Evolutionary conservation across 2,797 vertebrate genomes (phyloP).

Genomic region (Syngnathus acus): DNA sequence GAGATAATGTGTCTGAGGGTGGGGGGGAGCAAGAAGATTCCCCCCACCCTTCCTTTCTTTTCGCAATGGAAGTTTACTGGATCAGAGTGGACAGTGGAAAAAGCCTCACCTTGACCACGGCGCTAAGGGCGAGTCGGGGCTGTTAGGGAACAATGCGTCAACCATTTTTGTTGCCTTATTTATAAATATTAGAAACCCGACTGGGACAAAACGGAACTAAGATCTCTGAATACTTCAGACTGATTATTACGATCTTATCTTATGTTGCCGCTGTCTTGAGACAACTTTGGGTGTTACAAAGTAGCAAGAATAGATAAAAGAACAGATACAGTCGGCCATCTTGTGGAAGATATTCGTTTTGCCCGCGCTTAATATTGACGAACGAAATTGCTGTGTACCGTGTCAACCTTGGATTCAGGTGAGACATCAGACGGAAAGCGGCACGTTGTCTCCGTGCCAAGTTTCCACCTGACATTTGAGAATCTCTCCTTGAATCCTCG

Average conservation of each 20-base stretch:
- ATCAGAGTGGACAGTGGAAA: conserved; percentile 56
- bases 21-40: conserved; percentile 11
- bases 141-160: background rate
- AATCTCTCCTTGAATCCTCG: conserved; percentile 37
- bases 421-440: background rate
- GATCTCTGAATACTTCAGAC: too few relatives aligned
- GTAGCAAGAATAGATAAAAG: too few relatives aligned
- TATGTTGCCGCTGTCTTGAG: too few relatives aligned
- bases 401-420: background rate
- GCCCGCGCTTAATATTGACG: too few relatives aligned
- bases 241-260: too few relatives aligned
- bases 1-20: background rate
- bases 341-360: too few relatives aligned
- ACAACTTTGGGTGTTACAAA: too few relatives aligned
- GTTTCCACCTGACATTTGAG: conserved; percentile 52
- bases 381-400: background rate
- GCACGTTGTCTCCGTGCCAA: conserved; percentile 24
- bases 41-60: conserved; percentile 10
- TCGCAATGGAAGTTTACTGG: conserved; percentile 62
- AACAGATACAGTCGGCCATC: too few relatives aligned
- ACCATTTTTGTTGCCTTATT: background rate
- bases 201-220: too few relatives aligned
- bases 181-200: background rate
- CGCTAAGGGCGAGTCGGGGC: conserved; percentile 14
- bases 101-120: conserved; percentile 45